Base-by-base conservation (phyloP, 2,888 invertebrate genomes). In the Aethes cnicana region DNA sequence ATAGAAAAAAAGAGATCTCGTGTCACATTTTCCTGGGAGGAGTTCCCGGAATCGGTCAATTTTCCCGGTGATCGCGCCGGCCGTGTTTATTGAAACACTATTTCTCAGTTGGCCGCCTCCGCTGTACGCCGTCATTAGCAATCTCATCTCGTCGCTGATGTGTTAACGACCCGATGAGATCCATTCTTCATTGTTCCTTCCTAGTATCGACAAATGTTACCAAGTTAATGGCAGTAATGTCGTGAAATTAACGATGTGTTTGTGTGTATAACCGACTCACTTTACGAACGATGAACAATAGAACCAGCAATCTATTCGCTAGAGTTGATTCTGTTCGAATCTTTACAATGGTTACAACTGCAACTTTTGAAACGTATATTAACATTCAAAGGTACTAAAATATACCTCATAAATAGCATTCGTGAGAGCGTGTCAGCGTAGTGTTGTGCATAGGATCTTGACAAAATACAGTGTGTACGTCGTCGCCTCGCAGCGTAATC, bases 11-110 rank as follows among this genome's bases (percentile, higher is more conserved):
- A 77, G 76, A 79, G 81, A 80, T 84, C 81, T 83, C 77, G 69
- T 72, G 75, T 83, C 80, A 79, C 86, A 81, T 83, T 84, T 81
- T 73, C 80, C 78, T 75, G 71, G 63, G 76, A 77, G 81, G 81
- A 84, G 88, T 84, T 79, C 74, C 77, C 74, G 78, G 80, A 86
- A 86, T 84, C 84, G 86, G 86, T 84, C 84, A 84, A 87, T 88
- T 88, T 88, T 89, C 87, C 77, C 72, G 80, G 71, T 83, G 85
- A 86, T 84, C 79, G 82, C 81, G 64, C 69, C 64, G 74, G 63
- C 71, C 75, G 77, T 86, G 84, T 83, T 85, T 87, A 87, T 85
- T 87, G 85, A 86, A 84, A 87, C 83, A 83, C 77, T 83, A 84
- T 85, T 85, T 83, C 75, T 77, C 83, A 77, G 80, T 79, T 78